Percentiles rank a stretch among this genome's conserved stretches.
Conservation (phyloP, 2,113 vertebrate genomes). For the Upupa epops region DNA sequence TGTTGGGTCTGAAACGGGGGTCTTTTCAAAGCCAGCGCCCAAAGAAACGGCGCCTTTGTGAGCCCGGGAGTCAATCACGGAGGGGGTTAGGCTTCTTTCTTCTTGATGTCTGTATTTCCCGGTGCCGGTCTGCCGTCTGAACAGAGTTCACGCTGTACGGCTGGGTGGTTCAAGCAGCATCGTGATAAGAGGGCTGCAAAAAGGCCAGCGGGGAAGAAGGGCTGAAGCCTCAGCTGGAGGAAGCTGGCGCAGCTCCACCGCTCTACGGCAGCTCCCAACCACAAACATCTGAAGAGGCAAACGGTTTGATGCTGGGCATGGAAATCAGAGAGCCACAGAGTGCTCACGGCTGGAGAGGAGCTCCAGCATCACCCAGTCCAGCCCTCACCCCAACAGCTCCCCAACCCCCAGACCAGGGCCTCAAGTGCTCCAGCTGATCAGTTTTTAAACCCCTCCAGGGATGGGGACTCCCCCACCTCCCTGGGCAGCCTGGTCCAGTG, state of each 20-base stretch:
- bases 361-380: no score
- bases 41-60: slow-evolving; percentile 68
- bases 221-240: slow-evolving; percentile 27
- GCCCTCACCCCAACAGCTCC: no score
- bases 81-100: slow-evolving; percentile 59
- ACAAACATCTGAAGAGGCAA: background rate
- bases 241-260: slow-evolving; percentile 52
- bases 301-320: background rate
- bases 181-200: slow-evolving; percentile 54
- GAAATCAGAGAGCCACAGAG: no score
- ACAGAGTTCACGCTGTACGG: slow-evolving; percentile 55
- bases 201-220: slow-evolving; percentile 38
- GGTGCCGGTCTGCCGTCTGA: slow-evolving; percentile 41
- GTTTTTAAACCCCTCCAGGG: no score
- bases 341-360: no score
- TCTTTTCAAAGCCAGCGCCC: slow-evolving; percentile 57
- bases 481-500: no score
- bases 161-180: slow-evolving; percentile 51
- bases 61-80: slow-evolving; percentile 59
- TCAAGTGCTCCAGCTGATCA: no score
- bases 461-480: no score
- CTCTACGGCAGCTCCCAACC: slow-evolving; percentile 23
- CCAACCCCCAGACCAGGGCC: no score
- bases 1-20: slow-evolving; percentile 63
- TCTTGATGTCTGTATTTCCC: slow-evolving; percentile 55